Evolutionary conservation across 2,113 vertebrate genomes (phyloP).

Genomic region (Egretta garzetta): DNA sequence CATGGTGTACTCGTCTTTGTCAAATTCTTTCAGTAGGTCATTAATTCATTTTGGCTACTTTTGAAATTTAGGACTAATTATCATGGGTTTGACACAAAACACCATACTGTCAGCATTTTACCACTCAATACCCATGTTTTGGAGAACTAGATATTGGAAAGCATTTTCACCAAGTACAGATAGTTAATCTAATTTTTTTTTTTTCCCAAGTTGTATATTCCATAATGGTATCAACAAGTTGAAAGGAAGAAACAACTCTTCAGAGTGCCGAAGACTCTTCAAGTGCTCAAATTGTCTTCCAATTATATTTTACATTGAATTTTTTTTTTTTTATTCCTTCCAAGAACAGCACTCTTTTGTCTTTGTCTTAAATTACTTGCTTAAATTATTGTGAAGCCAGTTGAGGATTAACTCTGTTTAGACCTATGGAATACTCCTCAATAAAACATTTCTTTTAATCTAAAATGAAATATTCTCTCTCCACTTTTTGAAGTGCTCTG

Average conservation of each 20-base stretch:
- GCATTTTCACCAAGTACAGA: background rate
- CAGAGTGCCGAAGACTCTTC: background rate
- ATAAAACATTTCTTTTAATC: background rate
- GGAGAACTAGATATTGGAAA: background rate
- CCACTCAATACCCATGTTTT: background rate
- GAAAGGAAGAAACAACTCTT: background rate
- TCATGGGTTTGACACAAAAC: background rate
- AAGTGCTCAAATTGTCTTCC: background rate
- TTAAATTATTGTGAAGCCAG: background rate
- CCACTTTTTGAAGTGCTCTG: background rate
- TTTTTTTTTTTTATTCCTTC: background rate
- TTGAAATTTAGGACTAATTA: background rate
- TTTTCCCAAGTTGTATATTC: background rate
- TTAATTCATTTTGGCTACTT: background rate
- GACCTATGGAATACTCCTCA: background rate
- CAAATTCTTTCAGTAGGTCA: background rate
- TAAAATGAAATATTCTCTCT: background rate
- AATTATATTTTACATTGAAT: background rate
- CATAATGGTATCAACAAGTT: background rate
- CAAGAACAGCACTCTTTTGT: background rate
- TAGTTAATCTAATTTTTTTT: background rate
- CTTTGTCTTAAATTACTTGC: background rate
- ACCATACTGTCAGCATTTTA: background rate
- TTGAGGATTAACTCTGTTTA: background rate
- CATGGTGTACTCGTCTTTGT: background rate